Percentiles rank a stretch among this genome's conserved stretches.
Conservation (phyloP, 2,113 vertebrate species). For the Diphyllodes magnificus region DNA sequence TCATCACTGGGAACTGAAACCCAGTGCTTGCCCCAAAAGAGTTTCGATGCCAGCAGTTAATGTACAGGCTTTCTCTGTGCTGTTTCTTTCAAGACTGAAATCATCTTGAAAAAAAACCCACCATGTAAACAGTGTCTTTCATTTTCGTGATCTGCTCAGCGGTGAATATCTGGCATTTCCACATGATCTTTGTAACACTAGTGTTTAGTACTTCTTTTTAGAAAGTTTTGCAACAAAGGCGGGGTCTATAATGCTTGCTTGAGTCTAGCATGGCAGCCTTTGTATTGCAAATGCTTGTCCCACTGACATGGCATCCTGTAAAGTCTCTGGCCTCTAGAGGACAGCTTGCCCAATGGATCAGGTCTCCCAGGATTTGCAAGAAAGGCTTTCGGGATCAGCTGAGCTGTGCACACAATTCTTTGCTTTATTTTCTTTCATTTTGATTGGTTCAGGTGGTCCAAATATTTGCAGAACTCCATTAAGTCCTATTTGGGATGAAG, state of each 20-base stretch:
- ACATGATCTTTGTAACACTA: neutral
- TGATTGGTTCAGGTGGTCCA: conserved; percentile 33
- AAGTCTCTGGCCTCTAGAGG: neutral
- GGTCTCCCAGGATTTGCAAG: neutral
- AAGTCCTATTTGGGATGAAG: conserved; percentile 31
- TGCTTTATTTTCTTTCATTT: conserved; percentile 11
- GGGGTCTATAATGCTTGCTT: neutral
- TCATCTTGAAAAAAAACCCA: neutral
- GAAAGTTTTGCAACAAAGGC: neutral
- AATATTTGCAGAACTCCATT: conserved; percentile 36
- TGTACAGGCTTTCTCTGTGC: neutral
- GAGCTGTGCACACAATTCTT: neutral
- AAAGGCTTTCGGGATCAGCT: neutral
- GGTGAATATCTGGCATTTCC: neutral
- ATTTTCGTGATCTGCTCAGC: neutral
- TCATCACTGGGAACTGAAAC: neutral
- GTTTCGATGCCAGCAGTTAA: neutral
- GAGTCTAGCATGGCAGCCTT: neutral
- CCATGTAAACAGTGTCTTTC: neutral
- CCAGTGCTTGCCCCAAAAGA: neutral
- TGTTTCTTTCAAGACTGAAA: neutral
- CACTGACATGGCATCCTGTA: neutral
- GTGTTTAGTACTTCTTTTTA: neutral
- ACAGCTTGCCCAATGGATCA: neutral
- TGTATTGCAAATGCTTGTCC: neutral